A percentile compares a stretch with the other conserved stretches of the same genome.
Evolutionary conservation across 2,797 vertebrate genomes (phyloP).

Genomic region (Vireo griseus): DNA sequence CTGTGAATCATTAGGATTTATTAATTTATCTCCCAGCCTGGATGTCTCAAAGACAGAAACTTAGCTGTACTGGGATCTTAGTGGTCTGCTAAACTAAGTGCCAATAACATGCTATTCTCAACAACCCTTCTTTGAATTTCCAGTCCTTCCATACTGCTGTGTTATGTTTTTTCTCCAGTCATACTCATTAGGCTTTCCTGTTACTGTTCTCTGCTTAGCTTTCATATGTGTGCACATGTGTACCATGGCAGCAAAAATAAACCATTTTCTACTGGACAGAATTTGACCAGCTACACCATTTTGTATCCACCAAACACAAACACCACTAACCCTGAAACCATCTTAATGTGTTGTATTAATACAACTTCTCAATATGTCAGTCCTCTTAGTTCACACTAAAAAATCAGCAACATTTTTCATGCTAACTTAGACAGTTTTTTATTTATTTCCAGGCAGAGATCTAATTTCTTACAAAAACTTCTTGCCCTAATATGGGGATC

Average conservation of each 20-base stretch:
- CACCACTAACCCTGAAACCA: not conserved
- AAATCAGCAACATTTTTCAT: not conserved
- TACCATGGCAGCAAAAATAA: not conserved
- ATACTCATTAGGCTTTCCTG: not conserved
- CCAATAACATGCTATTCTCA: fast-evolving
- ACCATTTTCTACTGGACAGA: not conserved
- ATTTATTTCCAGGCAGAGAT: not conserved
- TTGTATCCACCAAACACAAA: not conserved
- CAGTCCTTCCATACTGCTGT: not conserved
- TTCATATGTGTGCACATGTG: not conserved
- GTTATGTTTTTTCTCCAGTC: not conserved
- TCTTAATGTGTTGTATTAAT: not conserved
- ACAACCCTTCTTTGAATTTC: not conserved
- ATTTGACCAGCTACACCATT: not conserved
- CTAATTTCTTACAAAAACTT: not conserved
- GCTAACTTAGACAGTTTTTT: not conserved
- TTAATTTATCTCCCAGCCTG: not conserved
- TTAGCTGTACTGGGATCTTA: not conserved
- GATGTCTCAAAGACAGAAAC: not conserved
- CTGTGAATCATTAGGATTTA: not conserved
- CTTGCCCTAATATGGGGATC: not conserved
- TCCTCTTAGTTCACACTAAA: not conserved
- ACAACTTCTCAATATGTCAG: not conserved
- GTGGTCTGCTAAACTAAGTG: not conserved
- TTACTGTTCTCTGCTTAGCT: not conserved